phyloP scores from a whole-genome alignment of 2,113 vertebrate species.

The Laticauda colubrina region DNA sequence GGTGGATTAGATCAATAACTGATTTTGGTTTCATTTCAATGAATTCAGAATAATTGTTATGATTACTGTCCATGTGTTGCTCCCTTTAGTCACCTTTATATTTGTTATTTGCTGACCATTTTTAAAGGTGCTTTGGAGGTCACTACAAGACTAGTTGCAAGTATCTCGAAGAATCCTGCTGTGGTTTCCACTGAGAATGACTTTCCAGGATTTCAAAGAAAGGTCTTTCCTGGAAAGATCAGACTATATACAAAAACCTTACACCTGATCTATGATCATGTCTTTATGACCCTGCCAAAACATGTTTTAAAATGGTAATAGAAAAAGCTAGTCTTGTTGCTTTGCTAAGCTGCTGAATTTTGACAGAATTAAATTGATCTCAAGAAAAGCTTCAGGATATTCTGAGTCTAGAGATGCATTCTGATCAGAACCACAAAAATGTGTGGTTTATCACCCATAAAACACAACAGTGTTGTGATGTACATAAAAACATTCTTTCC shows the following conservation, averaged over 20 bases:
- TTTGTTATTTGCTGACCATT: neutral
- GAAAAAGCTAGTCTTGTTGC: neutral
- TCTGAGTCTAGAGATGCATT: conserved; percentile 22
- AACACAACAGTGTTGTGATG: neutral
- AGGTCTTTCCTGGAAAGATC: neutral
- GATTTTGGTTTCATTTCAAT: neutral
- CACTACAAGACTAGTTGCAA: neutral
- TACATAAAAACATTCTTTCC: neutral
- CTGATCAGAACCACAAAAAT: neutral
- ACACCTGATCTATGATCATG: neutral
- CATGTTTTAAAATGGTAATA: conserved; percentile 21
- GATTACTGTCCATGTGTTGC: neutral
- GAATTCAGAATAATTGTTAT: neutral
- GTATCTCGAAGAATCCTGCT: neutral
- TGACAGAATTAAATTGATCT: neutral
- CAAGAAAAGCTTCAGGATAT: conserved; percentile 24
- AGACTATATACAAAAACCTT: neutral
- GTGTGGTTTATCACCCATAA: neutral
- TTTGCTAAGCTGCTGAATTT: neutral
- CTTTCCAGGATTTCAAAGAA: neutral
- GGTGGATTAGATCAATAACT: neutral
- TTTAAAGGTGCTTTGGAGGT: neutral
- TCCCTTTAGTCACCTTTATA: neutral
- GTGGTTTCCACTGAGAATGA: neutral
- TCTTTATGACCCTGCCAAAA: neutral